Percentiles rank a stretch among this genome's conserved stretches.
Evolutionary conservation across 2,888 invertebrate genomes (phyloP).

Genomic region (Oxyteleia sp.): DNA sequence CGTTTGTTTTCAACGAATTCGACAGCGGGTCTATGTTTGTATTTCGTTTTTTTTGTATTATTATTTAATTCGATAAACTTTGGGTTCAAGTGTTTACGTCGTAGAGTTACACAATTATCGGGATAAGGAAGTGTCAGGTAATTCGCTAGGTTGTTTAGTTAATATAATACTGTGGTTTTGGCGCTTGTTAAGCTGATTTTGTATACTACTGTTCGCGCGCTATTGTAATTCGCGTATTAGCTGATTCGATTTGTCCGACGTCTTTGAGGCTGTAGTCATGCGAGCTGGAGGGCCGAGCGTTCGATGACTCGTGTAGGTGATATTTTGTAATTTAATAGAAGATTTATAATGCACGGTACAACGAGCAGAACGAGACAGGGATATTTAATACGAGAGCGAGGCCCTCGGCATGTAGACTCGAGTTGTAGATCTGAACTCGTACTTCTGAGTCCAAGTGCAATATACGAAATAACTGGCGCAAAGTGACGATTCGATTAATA

Average conservation of each 20-base stretch:
- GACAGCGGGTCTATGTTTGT: too few relatives aligned
- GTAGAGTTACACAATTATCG: too few relatives aligned
- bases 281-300: constrained; percentile 3
- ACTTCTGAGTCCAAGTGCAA: constrained; percentile 34
- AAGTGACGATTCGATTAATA: constrained; percentile 19
- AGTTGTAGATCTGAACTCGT: not conserved
- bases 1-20: too few relatives aligned
- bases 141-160: too few relatives aligned
- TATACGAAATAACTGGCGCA: constrained; percentile 9
- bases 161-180: constrained; percentile 31
- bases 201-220: constrained; percentile 24
- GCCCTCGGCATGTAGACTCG: constrained; percentile 7
- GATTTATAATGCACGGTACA: constrained; percentile 4
- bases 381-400: not conserved
- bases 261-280: too few relatives aligned
- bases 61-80: too few relatives aligned
- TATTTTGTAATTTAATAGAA: constrained; percentile 52
- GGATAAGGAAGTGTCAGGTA: too few relatives aligned
- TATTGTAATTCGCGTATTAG: constrained; percentile 11
- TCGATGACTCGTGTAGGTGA: constrained; percentile 2
- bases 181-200: constrained; percentile 50
- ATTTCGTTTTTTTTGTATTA: too few relatives aligned
- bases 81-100: too few relatives aligned
- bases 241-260: constrained; percentile 37
- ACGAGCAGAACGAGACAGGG: not conserved